Base-by-base conservation (phyloP, 1,140 invertebrate genomes). In the Dendrolimus kikuchii region DNA sequence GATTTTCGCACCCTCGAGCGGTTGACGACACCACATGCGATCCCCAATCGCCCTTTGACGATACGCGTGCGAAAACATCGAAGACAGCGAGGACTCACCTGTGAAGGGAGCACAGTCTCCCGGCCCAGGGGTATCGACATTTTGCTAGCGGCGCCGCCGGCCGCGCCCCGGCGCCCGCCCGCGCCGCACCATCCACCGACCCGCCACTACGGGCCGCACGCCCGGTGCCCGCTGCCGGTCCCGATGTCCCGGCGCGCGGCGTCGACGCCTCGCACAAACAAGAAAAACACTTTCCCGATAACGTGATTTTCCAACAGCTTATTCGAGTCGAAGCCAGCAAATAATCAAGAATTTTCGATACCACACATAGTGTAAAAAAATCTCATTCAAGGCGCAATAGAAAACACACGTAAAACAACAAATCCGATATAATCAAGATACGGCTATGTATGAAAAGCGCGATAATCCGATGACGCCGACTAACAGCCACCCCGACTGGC, bases 41-140 rank as follows among this genome's bases (percentile, higher is more conserved):
- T 23, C 23, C 23, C 23, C 23, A 23, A 23, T 23, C 23, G 23
- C 23, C 23, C 23, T 23, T 23, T 23, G 23, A 23, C 23, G 23
- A 23, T 3, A 23, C 23, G 23, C 6, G 42, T 43, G 10, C 8
- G 10, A 6, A 43, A 40, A 8, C 38, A 23, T 38, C 37, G 6
- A 51, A 44, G 42, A 44, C 50, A 46, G 53, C 46, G 46, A 62
- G 23, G 60, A 65, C 80, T 83, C 74, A 86, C 82, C 82, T 86
- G 82, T 59, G 80, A 74, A 64, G 82, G 77, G 68, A 86, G 78
- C 60, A 76, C 74, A 54, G 80, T 81, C 64, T 86, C 82, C 80
- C 82, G 80, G 78, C 76, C 74, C 62, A 86, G 75, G 80, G 81
- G 81, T 81, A 83, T 83, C 80, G 81, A 86, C 80, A 83, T 86